These are phyloP conservation scores for Macropodus opercularis DNA, from an alignment of 2,797 vertebrate species.

Conservation along the genomic window DNA sequence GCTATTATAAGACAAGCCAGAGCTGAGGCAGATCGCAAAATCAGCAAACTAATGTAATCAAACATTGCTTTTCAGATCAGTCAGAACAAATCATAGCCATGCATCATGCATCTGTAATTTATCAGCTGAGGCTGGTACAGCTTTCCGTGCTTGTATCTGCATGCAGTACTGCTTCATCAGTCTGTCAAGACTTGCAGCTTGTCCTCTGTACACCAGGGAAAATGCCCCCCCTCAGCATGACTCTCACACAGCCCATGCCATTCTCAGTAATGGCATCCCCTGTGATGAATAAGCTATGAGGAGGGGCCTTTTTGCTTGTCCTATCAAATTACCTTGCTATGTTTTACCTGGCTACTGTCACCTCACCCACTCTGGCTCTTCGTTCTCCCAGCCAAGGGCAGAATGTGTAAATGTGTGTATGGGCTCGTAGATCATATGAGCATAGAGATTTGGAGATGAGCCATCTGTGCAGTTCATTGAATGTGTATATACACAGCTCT, in stretches of 20 bases:
- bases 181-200: slow-evolving; percentile 44
- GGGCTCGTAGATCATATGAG: slow-evolving; percentile 37
- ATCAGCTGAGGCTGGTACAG: slow-evolving; percentile 35
- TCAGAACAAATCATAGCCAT: slow-evolving; percentile 21
- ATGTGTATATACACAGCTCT: slow-evolving; percentile 7
- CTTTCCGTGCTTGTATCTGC: slow-evolving; percentile 53
- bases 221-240: slow-evolving; percentile 73
- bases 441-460: slow-evolving; percentile 23
- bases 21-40: slow-evolving; percentile 46
- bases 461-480: slow-evolving; percentile 21
- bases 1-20: slow-evolving; percentile 21
- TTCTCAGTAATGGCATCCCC: slow-evolving; percentile 79
- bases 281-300: slow-evolving; percentile 83
- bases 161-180: slow-evolving; percentile 63
- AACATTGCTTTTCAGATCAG: slow-evolving; percentile 30
- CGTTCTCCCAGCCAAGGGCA: slow-evolving; percentile 44
- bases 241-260: slow-evolving; percentile 60
- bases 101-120: slow-evolving; percentile 25
- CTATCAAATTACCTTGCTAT: slow-evolving; percentile 74
- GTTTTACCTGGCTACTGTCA: slow-evolving; percentile 73
- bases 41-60: slow-evolving; percentile 38
- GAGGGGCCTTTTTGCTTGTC: slow-evolving; percentile 79
- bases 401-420: slow-evolving; percentile 36
- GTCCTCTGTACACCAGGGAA: slow-evolving; percentile 67
- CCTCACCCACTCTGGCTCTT: slow-evolving; percentile 50